phyloP scores from a whole-genome alignment of 2,888 invertebrate species.

The Acholoe squamosa region DNA sequence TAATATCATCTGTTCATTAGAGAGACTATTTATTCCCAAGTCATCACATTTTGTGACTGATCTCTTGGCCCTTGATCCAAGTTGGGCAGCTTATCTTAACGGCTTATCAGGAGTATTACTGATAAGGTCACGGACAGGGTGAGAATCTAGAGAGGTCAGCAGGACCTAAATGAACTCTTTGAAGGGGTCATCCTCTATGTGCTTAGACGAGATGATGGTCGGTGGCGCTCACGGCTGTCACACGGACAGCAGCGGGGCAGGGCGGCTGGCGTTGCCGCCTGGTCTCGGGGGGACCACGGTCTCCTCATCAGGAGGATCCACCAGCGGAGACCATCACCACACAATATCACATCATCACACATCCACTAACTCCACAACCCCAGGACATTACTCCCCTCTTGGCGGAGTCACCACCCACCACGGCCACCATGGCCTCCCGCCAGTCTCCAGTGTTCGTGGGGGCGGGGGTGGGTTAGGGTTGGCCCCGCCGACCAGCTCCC shows the following conservation, averaged over 20 bases:
- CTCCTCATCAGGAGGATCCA: not conserved
- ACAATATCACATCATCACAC: not conserved
- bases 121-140: not conserved
- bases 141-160: not conserved
- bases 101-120: not conserved
- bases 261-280: not conserved
- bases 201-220: slow-evolving; percentile 63
- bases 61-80: not conserved
- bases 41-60: not conserved
- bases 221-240: slow-evolving; percentile 27
- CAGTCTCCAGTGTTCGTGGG: slow-evolving; percentile 30
- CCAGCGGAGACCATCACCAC: not conserved
- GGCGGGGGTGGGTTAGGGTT: not conserved
- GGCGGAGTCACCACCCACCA: not conserved
- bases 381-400: slow-evolving; percentile 48
- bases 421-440: not conserved
- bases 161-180: slow-evolving; percentile 57
- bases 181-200: slow-evolving; percentile 55
- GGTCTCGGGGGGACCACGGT: slow-evolving; percentile 19
- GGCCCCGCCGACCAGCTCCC: not conserved
- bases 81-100: not conserved
- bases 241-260: not conserved
- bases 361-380: not conserved
- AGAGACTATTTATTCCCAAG: no score
- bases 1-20: no score